Conservation (phyloP, 92 coral and sea anemone species). For the Porites rus region DNA sequence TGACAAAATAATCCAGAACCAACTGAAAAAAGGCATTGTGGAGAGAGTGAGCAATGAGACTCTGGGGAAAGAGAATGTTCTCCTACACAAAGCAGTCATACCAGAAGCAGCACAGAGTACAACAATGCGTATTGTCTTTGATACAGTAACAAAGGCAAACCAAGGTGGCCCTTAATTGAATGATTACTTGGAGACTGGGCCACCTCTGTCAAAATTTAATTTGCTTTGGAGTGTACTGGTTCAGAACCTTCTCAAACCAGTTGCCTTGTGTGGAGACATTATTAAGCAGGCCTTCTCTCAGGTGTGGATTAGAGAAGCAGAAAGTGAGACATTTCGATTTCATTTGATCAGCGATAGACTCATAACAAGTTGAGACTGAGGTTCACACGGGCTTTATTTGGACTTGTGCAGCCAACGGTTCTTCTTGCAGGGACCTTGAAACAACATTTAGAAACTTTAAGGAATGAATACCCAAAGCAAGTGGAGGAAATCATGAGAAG, state of each 20-base stretch:
- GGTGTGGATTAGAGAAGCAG: constrained; percentile 43
- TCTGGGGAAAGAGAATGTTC: too few relatives aligned
- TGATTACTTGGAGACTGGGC: too few relatives aligned
- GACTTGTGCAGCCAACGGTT: constrained; percentile 54
- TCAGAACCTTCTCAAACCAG: background rate
- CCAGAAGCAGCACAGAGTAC: constrained; percentile 13
- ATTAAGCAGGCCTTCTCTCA: background rate
- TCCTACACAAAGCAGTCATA: too few relatives aligned
- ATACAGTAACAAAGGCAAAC: background rate
- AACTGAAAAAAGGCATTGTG: too few relatives aligned
- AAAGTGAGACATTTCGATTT: background rate
- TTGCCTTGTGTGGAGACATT: too few relatives aligned
- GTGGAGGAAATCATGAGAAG: too few relatives aligned
- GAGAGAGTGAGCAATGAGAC: too few relatives aligned
- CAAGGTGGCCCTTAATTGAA: constrained; percentile 15
- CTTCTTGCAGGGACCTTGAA: constrained; percentile 43
- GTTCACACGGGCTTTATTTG: constrained; percentile 64
- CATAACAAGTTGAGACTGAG: constrained; percentile 37
- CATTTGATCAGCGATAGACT: constrained; percentile 8
- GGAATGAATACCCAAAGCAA: background rate
- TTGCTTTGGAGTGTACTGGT: background rate
- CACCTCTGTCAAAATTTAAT: too few relatives aligned
- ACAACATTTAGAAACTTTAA: constrained; percentile 19
- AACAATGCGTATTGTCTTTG: background rate
- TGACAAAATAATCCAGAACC: too few relatives aligned